Conservation (phyloP, 2,888 invertebrate genomes). For the Cosmorhoe ocellata region DNA sequence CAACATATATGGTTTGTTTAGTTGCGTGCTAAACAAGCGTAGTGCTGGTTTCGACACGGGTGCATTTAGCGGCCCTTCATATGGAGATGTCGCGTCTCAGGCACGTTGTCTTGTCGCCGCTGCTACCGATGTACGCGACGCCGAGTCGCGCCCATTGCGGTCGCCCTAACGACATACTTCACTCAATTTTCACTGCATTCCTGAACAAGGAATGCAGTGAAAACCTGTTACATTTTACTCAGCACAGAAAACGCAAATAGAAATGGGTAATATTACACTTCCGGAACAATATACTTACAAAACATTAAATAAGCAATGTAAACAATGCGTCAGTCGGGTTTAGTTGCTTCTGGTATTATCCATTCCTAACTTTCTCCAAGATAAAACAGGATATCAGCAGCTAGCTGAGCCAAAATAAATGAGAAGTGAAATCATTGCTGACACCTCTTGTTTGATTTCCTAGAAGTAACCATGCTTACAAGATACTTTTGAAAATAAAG, state of each 20-base stretch:
- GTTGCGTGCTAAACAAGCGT: conserved; percentile 70
- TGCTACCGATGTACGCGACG: not conserved
- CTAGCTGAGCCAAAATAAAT: conserved; percentile 38
- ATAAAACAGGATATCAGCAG: conserved; percentile 43
- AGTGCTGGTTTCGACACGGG: conserved; percentile 63
- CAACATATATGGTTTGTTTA: conserved; percentile 59
- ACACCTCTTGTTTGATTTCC: conserved; percentile 21
- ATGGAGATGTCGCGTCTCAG: conserved; percentile 51
- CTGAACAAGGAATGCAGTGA: conserved; percentile 36
- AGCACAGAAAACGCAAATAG: conserved; percentile 12
- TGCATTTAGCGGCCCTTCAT: conserved; percentile 68
- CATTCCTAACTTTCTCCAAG: conserved; percentile 54
- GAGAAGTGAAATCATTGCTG: conserved; percentile 36
- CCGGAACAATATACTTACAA: conserved; percentile 12
- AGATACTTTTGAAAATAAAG: not conserved
- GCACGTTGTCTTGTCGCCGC: conserved; percentile 22
- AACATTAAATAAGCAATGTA: conserved; percentile 26
- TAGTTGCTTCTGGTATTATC: conserved; percentile 29
- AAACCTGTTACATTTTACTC: conserved; percentile 19
- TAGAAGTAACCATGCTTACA: not conserved
- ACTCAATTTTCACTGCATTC: conserved; percentile 57
- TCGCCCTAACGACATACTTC: conserved; percentile 59
- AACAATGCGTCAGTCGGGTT: conserved; percentile 46
- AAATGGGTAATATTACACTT: conserved; percentile 6
- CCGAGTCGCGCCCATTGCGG: conserved; percentile 20